A percentile compares a stretch with the other conserved stretches of the same genome.
Evolutionary conservation across 1,140 invertebrate genomes (phyloP).

Genomic region (Conus ventricosus): DNA sequence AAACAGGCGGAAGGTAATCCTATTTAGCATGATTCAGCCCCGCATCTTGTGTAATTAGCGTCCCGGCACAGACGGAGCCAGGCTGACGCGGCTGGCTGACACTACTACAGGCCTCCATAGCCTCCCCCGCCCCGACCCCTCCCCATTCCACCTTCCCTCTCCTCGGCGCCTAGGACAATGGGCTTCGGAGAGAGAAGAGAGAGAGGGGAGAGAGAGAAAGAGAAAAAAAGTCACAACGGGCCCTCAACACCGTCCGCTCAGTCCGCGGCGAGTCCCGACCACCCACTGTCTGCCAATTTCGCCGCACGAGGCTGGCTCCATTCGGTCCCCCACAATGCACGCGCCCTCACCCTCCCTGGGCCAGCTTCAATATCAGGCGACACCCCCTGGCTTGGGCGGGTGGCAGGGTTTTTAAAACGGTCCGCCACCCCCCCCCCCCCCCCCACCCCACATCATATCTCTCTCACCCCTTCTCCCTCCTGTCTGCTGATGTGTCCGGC

Average conservation of each 20-base stretch:
- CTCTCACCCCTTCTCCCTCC: too few species aligned
- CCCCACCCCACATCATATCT: too few species aligned
- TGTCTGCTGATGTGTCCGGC: not conserved
- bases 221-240: not conserved
- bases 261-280: not conserved
- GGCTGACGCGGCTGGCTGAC: not conserved
- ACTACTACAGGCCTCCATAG: not conserved
- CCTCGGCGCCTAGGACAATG: not conserved
- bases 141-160: not conserved
- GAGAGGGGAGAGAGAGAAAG: too few species aligned
- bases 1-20: conserved; percentile 33
- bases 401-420: not conserved
- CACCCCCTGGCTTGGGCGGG: not conserved
- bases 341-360: conserved; percentile 24
- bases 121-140: not conserved
- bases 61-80: not conserved
- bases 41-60: conserved; percentile 31
- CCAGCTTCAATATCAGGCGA: conserved; percentile 1
- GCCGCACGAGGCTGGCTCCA: not conserved
- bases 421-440: not conserved
- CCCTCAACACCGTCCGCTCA: not conserved
- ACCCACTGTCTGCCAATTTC: conserved; percentile 6
- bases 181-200: not conserved
- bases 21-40: conserved; percentile 24
- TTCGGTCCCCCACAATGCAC: not conserved